These are phyloP conservation scores for Drosophila formosana DNA, from an alignment of 2,888 invertebrate species.

Conservation along the genomic window DNA sequence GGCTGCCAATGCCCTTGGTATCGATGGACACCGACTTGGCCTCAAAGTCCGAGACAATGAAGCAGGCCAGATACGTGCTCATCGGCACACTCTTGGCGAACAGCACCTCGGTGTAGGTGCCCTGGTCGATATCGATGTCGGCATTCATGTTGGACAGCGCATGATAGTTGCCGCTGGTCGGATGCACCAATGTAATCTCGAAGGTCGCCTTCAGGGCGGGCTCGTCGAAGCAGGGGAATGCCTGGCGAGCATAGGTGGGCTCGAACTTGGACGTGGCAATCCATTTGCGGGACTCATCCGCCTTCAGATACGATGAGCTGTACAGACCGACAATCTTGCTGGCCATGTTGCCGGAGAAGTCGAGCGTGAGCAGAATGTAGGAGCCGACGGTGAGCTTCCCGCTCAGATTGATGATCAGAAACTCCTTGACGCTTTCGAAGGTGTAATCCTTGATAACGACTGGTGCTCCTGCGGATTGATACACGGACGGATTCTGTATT, in stretches of 20 bases:
- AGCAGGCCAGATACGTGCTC: constrained; percentile 97
- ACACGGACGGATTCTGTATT: constrained; percentile 77
- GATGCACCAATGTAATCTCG: constrained; percentile 91
- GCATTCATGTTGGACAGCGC: constrained; percentile 96
- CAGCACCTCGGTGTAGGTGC: constrained; percentile 87
- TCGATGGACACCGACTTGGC: constrained; percentile 86
- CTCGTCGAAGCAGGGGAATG: constrained; percentile 98
- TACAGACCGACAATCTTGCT: constrained; percentile 91
- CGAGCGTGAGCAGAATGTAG: constrained; percentile 55
- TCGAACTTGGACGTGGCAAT: constrained; percentile 97
- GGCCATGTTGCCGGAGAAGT: constrained; percentile 89
- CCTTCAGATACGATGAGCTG: constrained; percentile 88
- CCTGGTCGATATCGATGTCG: constrained; percentile 69
- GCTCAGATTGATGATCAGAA: constrained; percentile 76
- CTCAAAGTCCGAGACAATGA: constrained; percentile 95
- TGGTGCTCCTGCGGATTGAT: constrained; percentile 59
- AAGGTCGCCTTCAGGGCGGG: constrained; percentile 95
- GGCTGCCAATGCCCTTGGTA: constrained; percentile 86
- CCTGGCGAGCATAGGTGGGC: constrained; percentile 96
- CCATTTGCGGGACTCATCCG: constrained; percentile 81
- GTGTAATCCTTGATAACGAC: constrained; percentile 52
- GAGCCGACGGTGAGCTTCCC: constrained; percentile 49
- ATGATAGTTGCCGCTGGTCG: constrained; percentile 88
- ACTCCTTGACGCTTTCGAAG: constrained; percentile 75
- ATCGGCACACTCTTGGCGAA: constrained; percentile 95